A percentile compares a stretch with the other conserved stretches of the same genome.
These are phyloP conservation scores for Caenorhabditis sp. DNA, from an alignment of 2,888 invertebrate genomes.

Conservation along the genomic window DNA sequence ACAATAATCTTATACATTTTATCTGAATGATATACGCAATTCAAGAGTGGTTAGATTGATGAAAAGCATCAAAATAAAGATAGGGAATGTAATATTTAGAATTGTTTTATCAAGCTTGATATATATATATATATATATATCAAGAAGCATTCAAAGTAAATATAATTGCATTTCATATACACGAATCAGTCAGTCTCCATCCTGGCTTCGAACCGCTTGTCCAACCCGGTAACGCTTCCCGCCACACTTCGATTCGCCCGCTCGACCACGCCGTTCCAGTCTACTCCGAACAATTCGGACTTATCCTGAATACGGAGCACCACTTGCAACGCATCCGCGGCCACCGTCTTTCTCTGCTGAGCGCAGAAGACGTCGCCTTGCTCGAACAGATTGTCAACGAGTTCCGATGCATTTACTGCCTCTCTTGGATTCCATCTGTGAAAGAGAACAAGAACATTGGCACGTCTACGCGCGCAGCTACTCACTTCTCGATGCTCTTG, in stretches of 20 bases:
- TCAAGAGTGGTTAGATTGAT: no score
- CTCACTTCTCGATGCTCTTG: slow-evolving; percentile 40
- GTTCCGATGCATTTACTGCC: slow-evolving; percentile 19
- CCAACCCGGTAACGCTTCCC: slow-evolving; percentile 50
- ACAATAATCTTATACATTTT: no score
- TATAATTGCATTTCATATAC: not conserved
- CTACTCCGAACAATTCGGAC: slow-evolving; percentile 33
- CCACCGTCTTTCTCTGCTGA: slow-evolving; percentile 57
- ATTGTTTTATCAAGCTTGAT: no score
- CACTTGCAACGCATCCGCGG: slow-evolving; percentile 57
- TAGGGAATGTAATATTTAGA: no score
- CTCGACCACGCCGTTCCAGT: slow-evolving; percentile 52
- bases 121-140: not conserved
- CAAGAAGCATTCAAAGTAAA: not conserved
- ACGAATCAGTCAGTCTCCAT: slow-evolving; percentile 43
- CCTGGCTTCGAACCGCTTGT: slow-evolving; percentile 39
- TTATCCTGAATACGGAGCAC: slow-evolving; percentile 51
- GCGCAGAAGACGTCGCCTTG: slow-evolving; percentile 53
- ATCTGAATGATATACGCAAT: no score
- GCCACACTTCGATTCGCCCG: slow-evolving; percentile 44
- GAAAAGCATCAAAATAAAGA: no score
- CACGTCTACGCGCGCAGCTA: no score
- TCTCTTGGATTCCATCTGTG: slow-evolving; percentile 45
- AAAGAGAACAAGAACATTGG: slow-evolving; percentile 5
- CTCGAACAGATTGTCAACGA: slow-evolving; percentile 37